Percentiles rank a stretch among this genome's conserved stretches.
phyloP scores from a whole-genome alignment of 2,113 vertebrate genomes.

The Nothocercus nigrocapillus region DNA sequence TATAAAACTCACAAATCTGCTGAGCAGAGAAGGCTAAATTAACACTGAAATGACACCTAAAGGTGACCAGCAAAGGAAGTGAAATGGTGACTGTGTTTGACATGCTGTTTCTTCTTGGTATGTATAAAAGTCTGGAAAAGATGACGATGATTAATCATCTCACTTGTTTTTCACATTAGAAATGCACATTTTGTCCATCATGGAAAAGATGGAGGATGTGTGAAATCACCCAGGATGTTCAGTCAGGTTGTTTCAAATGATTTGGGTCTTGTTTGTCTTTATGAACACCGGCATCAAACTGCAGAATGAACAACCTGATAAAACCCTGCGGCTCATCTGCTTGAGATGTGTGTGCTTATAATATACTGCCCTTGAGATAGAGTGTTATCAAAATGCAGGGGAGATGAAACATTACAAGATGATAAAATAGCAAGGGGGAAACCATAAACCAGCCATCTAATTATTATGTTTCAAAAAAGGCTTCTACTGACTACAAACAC shows the following conservation, averaged over 20 bases:
- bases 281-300: not conserved
- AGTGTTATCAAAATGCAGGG: not conserved
- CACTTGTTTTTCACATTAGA: slow-evolving; percentile 48
- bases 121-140: not conserved
- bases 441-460: not conserved
- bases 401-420: not conserved
- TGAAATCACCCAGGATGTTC: not conserved
- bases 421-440: not conserved
- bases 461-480: not conserved
- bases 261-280: not conserved
- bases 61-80: slow-evolving; percentile 45
- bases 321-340: not conserved
- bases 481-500: not conserved
- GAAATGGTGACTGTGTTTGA: slow-evolving; percentile 11
- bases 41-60: slow-evolving; percentile 9
- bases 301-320: not conserved
- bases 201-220: slow-evolving; percentile 2
- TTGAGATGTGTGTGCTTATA: not conserved
- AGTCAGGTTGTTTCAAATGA: not conserved
- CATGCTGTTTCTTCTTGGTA: not conserved
- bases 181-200: slow-evolving; percentile 27
- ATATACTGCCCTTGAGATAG: not conserved
- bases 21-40: slow-evolving; percentile 18
- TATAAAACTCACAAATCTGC: not conserved
- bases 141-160: slow-evolving; percentile 38